Evolutionary conservation across 2,888 invertebrate species (phyloP).

Genomic region (Tenthredo notha): DNA sequence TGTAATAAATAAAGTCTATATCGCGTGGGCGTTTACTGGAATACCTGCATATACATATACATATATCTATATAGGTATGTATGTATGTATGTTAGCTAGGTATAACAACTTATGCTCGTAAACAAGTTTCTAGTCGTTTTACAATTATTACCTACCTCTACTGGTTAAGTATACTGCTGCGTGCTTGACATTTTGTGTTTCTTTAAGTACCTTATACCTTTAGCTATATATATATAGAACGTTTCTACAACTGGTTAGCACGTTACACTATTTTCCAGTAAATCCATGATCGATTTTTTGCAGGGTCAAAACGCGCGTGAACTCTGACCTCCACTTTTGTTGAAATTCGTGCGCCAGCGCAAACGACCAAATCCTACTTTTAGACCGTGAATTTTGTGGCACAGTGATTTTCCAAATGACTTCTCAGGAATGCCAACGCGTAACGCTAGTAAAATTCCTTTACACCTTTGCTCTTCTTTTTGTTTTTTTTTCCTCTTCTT

Average conservation of each 20-base stretch:
- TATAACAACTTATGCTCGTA: background rate
- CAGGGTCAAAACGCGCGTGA: background rate
- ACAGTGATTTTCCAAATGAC: constrained; percentile 67
- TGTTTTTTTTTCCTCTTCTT: background rate
- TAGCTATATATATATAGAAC: background rate
- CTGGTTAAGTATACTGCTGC: background rate
- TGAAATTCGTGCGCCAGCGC: background rate
- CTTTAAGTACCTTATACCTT: background rate
- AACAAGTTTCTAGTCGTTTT: constrained; percentile 1
- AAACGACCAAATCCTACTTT: background rate
- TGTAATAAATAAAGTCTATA: constrained; percentile 27
- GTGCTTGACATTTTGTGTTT: constrained; percentile 31
- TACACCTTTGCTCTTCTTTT: background rate
- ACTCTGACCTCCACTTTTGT: background rate
- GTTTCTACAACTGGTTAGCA: background rate
- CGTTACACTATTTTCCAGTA: background rate
- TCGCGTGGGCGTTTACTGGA: constrained; percentile 19
- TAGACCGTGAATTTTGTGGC: constrained; percentile 34
- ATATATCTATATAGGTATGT: background rate
- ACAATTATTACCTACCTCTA: constrained; percentile 29
- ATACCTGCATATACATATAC: background rate
- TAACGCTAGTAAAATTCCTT: constrained; percentile 33
- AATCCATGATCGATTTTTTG: constrained; percentile 27
- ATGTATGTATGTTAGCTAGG: background rate
- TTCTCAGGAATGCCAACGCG: constrained; percentile 63